Conservation (phyloP, 1,140 invertebrate species). For the Dryas iulia region DNA sequence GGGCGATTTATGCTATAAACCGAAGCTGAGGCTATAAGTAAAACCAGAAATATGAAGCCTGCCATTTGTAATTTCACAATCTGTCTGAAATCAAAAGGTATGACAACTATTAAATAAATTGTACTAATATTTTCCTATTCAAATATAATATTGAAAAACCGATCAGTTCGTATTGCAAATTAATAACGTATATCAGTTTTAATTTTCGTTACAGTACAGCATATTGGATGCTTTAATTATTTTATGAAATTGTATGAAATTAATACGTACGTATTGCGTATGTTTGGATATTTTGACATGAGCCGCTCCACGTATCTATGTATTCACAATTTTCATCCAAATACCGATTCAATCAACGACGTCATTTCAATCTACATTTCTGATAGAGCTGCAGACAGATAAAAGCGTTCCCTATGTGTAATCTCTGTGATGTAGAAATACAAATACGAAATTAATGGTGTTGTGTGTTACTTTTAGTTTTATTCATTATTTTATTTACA, state of each 20-base stretch:
- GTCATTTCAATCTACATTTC: neutral
- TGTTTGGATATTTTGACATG: neutral
- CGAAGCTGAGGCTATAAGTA: neutral
- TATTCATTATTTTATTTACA: too few species aligned
- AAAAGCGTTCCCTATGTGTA: neutral
- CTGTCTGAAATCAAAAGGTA: neutral
- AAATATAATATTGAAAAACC: neutral
- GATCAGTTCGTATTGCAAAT: neutral
- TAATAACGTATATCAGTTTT: neutral
- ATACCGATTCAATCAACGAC: neutral
- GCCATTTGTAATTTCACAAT: neutral
- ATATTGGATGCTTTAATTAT: too few species aligned
- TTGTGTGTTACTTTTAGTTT: too few species aligned
- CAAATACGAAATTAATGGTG: too few species aligned
- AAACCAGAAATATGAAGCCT: neutral
- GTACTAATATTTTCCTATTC: neutral
- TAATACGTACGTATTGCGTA: too few species aligned
- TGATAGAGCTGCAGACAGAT: neutral
- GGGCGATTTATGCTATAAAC: constrained; percentile 50
- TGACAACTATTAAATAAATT: neutral
- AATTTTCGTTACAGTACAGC: neutral
- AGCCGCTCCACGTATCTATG: neutral
- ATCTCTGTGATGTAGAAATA: neutral
- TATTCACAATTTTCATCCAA: neutral
- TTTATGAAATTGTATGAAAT: too few species aligned